Evolutionary conservation across 2,113 vertebrate genomes (phyloP).

Genomic region (Lepus europaeus): DNA sequence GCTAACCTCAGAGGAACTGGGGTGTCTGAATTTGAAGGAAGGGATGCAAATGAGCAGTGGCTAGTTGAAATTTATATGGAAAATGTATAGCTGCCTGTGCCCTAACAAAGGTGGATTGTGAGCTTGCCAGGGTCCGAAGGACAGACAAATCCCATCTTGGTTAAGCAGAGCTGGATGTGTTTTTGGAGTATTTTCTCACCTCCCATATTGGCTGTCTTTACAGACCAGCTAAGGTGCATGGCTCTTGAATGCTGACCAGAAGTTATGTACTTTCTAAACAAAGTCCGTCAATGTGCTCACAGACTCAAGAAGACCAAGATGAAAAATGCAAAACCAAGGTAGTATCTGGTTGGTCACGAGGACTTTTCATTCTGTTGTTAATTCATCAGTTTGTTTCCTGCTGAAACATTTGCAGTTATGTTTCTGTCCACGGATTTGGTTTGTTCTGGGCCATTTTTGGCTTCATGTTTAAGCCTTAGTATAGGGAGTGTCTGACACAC

Average conservation of each 20-base stretch:
- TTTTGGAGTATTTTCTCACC: constrained; percentile 46
- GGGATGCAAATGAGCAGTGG: constrained; percentile 69
- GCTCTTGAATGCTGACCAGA: neutral
- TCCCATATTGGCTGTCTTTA: constrained; percentile 44
- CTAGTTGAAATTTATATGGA: constrained; percentile 73
- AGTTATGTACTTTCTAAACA: constrained; percentile 21
- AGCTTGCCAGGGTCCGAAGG: constrained; percentile 41
- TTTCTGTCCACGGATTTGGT: constrained; percentile 17
- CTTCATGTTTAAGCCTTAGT: constrained; percentile 27
- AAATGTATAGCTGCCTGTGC: constrained; percentile 62
- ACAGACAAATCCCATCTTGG: constrained; percentile 42
- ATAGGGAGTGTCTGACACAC: constrained; percentile 40
- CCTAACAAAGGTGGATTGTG: constrained; percentile 60
- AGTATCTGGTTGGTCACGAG: neutral
- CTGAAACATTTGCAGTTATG: constrained; percentile 40
- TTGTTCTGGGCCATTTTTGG: constrained; percentile 55
- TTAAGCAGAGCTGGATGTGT: constrained; percentile 51
- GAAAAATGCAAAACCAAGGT: neutral
- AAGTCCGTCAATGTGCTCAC: neutral
- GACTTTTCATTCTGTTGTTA: constrained; percentile 19
- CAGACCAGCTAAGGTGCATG: neutral
- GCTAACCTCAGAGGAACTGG: constrained; percentile 73
- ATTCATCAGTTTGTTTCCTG: constrained; percentile 17
- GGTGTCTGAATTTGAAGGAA: constrained; percentile 55
- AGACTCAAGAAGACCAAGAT: constrained; percentile 33